phyloP scores from a whole-genome alignment of 2,888 invertebrate genomes.

The Caenorhabditis doughertyi region DNA sequence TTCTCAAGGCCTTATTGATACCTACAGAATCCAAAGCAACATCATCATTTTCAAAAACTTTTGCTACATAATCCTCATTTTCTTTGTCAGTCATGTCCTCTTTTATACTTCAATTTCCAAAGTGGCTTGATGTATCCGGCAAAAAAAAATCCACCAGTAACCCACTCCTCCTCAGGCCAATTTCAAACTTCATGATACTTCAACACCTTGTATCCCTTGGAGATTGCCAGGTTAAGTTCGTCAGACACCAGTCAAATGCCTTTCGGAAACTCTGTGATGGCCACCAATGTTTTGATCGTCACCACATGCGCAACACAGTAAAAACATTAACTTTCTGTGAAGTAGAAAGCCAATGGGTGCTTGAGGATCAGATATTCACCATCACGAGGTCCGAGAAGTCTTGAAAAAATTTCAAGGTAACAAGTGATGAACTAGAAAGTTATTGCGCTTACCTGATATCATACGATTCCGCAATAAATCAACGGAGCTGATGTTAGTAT shows the following conservation, averaged over 20 bases:
- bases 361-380: too few species aligned
- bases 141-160: conserved; percentile 26
- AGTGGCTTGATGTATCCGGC: conserved; percentile 10
- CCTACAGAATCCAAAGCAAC: background rate
- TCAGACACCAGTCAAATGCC: background rate
- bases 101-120: conserved; percentile 4
- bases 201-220: conserved; percentile 10
- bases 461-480: too few species aligned
- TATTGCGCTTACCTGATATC: too few species aligned
- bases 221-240: conserved; percentile 7
- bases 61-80: background rate
- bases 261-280: background rate
- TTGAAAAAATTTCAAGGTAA: too few species aligned
- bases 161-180: conserved; percentile 11
- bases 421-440: too few species aligned
- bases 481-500: too few species aligned
- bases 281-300: too few species aligned
- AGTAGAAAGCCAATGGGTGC: too few species aligned
- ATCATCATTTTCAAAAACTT: background rate
- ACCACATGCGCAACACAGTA: background rate
- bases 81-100: background rate
- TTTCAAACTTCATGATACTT: conserved; percentile 23
- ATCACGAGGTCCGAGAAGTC: too few species aligned
- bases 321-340: background rate
- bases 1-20: background rate